These are phyloP conservation scores for Boulengeromyrus knoepffleri DNA, from an alignment of 2,113 vertebrate species.

Conservation along the genomic window DNA sequence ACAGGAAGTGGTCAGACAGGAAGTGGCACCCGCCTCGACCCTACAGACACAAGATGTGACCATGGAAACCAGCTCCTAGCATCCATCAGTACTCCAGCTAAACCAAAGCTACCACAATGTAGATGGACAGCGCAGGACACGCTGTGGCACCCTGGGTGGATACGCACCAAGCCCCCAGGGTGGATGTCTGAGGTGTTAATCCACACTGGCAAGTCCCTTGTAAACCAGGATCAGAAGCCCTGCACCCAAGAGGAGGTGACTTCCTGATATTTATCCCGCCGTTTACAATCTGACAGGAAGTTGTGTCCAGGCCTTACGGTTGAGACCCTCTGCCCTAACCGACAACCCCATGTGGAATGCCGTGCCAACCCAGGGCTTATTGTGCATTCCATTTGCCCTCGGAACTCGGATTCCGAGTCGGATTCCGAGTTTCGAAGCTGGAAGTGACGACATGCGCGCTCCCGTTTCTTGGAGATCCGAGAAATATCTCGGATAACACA, in stretches of 20 bases:
- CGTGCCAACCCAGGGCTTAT: not conserved
- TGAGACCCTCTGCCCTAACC: not conserved
- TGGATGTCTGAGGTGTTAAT: no score
- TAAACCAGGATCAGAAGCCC: not conserved
- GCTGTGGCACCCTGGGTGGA: not conserved
- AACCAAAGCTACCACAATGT: not conserved
- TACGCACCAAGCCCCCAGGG: no score
- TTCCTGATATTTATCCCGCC: not conserved
- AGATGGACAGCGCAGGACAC: not conserved
- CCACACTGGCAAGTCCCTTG: not conserved
- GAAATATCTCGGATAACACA: no score
- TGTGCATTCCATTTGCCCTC: no score
- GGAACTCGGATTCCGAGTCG: no score
- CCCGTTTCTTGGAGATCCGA: no score
- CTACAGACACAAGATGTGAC: not conserved
- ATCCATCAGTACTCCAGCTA: not conserved
- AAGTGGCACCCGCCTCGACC: not conserved
- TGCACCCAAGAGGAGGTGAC: not conserved
- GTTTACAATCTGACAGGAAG: not conserved
- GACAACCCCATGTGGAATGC: not conserved
- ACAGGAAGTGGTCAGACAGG: not conserved
- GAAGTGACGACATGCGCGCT: no score
- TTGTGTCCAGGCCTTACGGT: not conserved
- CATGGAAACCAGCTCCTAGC: not conserved
- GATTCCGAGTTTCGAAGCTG: no score